phyloP scores from a whole-genome alignment of 2,797 vertebrate species.

The Ctenosaura bakeri region DNA sequence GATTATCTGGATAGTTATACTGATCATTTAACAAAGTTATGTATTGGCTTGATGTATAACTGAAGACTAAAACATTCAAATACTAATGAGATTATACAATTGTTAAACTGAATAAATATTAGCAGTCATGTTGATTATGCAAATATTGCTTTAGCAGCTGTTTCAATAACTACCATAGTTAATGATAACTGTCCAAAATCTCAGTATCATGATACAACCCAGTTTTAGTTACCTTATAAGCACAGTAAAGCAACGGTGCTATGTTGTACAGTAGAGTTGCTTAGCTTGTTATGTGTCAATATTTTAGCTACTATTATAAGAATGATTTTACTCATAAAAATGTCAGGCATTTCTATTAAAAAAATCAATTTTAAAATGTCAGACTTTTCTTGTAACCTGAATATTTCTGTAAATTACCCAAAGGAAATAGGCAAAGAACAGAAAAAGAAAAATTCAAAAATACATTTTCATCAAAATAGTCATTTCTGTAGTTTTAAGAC shows the following conservation, averaged over 20 bases:
- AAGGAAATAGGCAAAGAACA: too few relatives aligned
- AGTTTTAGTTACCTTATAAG: neutral
- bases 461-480: too few relatives aligned
- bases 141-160: neutral
- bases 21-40: constrained; percentile 2
- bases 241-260: neutral
- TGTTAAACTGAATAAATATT: neutral
- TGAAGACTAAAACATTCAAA: neutral
- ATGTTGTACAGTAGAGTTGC: neutral
- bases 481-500: too few relatives aligned
- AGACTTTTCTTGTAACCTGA: neutral
- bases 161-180: neutral
- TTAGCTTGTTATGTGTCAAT: neutral
- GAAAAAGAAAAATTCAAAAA: too few relatives aligned
- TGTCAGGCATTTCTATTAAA: neutral
- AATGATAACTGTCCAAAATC: neutral
- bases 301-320: neutral
- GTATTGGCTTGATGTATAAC: neutral
- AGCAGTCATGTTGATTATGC: neutral
- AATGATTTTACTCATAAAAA: neutral
- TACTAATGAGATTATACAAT: neutral
- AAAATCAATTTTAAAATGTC: neutral
- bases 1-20: neutral
- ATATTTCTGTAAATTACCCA: neutral
- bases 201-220: neutral